phyloP scores from a whole-genome alignment of 2,888 invertebrate genomes.

The Hypselothyrea guttata region DNA sequence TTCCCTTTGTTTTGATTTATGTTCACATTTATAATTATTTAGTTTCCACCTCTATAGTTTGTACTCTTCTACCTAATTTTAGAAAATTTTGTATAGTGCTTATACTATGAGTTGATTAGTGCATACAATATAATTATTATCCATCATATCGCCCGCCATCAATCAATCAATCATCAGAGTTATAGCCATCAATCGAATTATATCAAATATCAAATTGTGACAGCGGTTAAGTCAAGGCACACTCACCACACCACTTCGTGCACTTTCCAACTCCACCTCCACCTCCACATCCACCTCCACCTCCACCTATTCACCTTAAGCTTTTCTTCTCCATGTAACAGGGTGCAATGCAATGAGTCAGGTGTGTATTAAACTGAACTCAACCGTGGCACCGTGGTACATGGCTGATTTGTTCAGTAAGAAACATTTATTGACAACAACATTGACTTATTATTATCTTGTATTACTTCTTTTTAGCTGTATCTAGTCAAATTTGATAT shows the following conservation, averaged over 20 bases:
- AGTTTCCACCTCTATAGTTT: slow-evolving; percentile 26
- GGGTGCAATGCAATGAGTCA: slow-evolving; percentile 5
- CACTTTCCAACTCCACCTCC: too few relatives aligned
- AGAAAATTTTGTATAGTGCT: slow-evolving; percentile 31
- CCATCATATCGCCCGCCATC: too few relatives aligned
- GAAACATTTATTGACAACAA: slow-evolving; percentile 10
- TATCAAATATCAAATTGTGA: slow-evolving; percentile 6
- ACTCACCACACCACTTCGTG: slow-evolving; percentile 6
- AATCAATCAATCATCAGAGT: slow-evolving; percentile 5
- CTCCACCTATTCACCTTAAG: slow-evolving; percentile 6
- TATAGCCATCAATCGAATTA: slow-evolving; percentile 10
- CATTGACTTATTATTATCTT: slow-evolving; percentile 22
- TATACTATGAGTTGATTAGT: slow-evolving; percentile 42
- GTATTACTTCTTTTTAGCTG: slow-evolving; percentile 46
- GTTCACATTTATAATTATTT: slow-evolving; percentile 27
- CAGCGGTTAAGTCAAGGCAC: slow-evolving; percentile 20
- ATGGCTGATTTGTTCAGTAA: slow-evolving; percentile 29
- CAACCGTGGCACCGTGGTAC: slow-evolving; percentile 21
- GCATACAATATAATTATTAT: slow-evolving; percentile 11
- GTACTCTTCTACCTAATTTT: slow-evolving; percentile 14
- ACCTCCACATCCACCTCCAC: slow-evolving; percentile 2
- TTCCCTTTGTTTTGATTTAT: slow-evolving; percentile 37
- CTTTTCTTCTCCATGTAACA: slow-evolving; percentile 21
- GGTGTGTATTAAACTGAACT: too few relatives aligned
- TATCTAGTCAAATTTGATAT: slow-evolving; percentile 54